These are phyloP conservation scores for Lamellibrachia columna DNA, from an alignment of 2,888 invertebrate species.

Conservation along the genomic window DNA sequence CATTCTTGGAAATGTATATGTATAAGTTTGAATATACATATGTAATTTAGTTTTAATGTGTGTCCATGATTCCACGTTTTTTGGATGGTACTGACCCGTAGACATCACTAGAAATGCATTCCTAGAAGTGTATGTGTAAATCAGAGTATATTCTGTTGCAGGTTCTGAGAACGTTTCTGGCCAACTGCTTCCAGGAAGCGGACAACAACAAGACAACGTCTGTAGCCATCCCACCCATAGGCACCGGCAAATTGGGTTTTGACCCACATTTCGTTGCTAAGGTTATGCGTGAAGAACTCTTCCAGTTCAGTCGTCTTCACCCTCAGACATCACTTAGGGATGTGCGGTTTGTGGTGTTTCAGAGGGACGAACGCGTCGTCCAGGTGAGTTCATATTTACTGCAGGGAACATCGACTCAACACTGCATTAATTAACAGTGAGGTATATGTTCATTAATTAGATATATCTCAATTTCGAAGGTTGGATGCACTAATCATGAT, in stretches of 20 bases:
- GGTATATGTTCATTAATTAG: too few species aligned
- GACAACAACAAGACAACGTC: slow-evolving; percentile 41
- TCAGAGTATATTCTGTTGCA: slow-evolving; percentile 29
- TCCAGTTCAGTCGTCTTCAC: slow-evolving; percentile 44
- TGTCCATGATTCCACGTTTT: too few species aligned
- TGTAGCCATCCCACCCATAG: slow-evolving; percentile 55
- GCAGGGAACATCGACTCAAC: background rate
- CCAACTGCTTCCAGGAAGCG: slow-evolving; percentile 46
- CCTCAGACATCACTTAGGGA: slow-evolving; percentile 42
- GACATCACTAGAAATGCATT: too few species aligned
- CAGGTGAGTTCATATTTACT: background rate
- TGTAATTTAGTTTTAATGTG: too few species aligned
- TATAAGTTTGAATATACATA: too few species aligned
- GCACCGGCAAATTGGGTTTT: slow-evolving; percentile 52
- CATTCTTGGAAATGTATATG: too few species aligned
- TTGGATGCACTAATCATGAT: too few species aligned
- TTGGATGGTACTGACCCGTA: too few species aligned
- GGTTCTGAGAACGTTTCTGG: slow-evolving; percentile 44
- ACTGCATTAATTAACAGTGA: too few species aligned
- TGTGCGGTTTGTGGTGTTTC: slow-evolving; percentile 48
- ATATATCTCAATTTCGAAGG: too few species aligned
- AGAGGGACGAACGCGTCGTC: slow-evolving; percentile 29
- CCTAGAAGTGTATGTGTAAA: too few species aligned
- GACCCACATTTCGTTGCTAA: slow-evolving; percentile 48
- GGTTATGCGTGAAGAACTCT: slow-evolving; percentile 47